Conservation (phyloP, 2,888 invertebrate species). For the Yponomeuta plumbellus region DNA sequence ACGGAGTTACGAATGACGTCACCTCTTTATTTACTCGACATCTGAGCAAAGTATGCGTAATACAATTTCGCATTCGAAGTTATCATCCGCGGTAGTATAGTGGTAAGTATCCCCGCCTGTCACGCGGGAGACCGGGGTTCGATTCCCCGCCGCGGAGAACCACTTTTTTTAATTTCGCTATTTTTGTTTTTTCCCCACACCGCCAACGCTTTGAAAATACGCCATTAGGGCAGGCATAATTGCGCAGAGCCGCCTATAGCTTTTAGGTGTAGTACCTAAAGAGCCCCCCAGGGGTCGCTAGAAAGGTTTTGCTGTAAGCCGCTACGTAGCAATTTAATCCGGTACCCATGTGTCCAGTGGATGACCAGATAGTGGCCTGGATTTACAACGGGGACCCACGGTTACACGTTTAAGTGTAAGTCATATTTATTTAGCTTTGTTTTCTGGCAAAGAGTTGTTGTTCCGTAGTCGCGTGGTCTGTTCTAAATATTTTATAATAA, state of each 20-base stretch:
- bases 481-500: too few species aligned
- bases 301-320: slow-evolving; percentile 8
- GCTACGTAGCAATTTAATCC: slow-evolving; percentile 9
- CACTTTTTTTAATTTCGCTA: slow-evolving; percentile 11
- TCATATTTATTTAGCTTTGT: background rate
- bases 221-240: background rate
- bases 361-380: slow-evolving; percentile 9
- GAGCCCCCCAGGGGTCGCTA: background rate
- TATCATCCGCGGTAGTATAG: slow-evolving; percentile 64
- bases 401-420: background rate
- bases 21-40: background rate
- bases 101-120: slow-evolving; percentile 78
- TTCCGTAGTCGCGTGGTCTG: too few species aligned
- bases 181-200: background rate
- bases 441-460: too few species aligned
- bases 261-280: background rate
- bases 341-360: slow-evolving; percentile 12
- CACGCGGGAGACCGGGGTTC: slow-evolving; percentile 77
- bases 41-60: background rate
- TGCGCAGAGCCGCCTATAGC: background rate
- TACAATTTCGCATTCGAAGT: background rate
- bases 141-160: slow-evolving; percentile 26
- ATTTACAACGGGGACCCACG: slow-evolving; percentile 8
- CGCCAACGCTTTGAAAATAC: background rate
- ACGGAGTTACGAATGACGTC: background rate